Percentiles rank a stretch among this genome's conserved stretches.
Conservation (phyloP, 2,113 vertebrate genomes). For the Epinephelus moara region DNA sequence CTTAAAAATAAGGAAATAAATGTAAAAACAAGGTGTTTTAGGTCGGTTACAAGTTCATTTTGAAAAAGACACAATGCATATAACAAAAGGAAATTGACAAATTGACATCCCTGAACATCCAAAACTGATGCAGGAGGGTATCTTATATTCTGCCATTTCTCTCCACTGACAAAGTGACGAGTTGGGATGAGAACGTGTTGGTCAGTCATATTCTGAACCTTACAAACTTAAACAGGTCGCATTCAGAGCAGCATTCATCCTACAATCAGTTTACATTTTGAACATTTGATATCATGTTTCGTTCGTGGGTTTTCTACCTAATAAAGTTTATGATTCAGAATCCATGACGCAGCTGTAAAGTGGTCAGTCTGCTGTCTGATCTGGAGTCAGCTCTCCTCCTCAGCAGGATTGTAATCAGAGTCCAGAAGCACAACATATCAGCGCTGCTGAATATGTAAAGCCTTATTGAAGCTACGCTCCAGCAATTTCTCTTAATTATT, state of each 20-base stretch:
- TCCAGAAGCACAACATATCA: slow-evolving; percentile 39
- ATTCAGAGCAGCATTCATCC: not conserved
- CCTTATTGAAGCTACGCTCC: slow-evolving; percentile 69
- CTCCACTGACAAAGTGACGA: too few relatives aligned
- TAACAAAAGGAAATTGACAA: too few relatives aligned
- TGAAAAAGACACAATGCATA: too few relatives aligned
- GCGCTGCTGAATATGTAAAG: slow-evolving; percentile 79
- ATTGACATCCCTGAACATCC: too few relatives aligned
- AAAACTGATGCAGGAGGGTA: too few relatives aligned
- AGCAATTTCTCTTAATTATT: slow-evolving; percentile 83
- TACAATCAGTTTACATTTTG: not conserved
- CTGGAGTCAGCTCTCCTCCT: slow-evolving; percentile 15
- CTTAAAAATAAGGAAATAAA: too few relatives aligned
- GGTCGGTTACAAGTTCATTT: too few relatives aligned
- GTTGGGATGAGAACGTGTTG: not conserved
- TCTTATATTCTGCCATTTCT: too few relatives aligned
- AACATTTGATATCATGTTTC: not conserved
- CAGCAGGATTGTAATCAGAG: slow-evolving; percentile 52
- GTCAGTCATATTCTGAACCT: not conserved
- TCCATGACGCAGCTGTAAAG: not conserved
- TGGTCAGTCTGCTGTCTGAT: slow-evolving; percentile 1
- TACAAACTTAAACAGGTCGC: not conserved
- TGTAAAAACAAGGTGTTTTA: too few relatives aligned
- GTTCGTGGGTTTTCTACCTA: not conserved
- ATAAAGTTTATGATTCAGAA: not conserved